These are phyloP conservation scores for Nasonia longicornis DNA, from an alignment of 1,140 invertebrate genomes.

Conservation along the genomic window DNA sequence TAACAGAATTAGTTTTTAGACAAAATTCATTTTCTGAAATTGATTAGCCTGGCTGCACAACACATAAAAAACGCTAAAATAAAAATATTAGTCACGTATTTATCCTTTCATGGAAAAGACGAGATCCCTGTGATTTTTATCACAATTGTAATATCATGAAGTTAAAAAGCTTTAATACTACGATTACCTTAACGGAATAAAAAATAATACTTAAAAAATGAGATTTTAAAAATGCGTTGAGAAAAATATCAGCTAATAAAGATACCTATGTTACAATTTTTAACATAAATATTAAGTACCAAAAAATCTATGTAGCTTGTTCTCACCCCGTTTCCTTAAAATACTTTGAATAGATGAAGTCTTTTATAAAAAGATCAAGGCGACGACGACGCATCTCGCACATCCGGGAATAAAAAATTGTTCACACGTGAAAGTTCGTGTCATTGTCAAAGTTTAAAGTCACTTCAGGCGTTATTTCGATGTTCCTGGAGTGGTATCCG, in stretches of 20 bases:
- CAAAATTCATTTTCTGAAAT: neutral
- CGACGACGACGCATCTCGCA: neutral
- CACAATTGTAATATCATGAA: constrained; percentile 27
- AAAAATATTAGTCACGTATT: neutral
- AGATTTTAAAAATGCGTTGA: constrained; percentile 6
- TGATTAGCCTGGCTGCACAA: too few species aligned
- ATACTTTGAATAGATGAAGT: neutral
- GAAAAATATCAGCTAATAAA: constrained; percentile 23
- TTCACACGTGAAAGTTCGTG: constrained; percentile 24
- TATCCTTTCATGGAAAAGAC: constrained; percentile 25
- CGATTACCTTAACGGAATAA: constrained; percentile 2
- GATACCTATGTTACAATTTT: constrained; percentile 30
- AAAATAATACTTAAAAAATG: constrained; percentile 36
- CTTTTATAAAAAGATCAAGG: constrained; percentile 17
- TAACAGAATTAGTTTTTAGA: neutral
- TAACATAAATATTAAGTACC: constrained; percentile 38
- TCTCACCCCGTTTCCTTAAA: neutral
- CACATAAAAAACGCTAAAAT: neutral
- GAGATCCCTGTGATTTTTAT: constrained; percentile 32
- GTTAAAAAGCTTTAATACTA: constrained; percentile 24
- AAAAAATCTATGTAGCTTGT: neutral
- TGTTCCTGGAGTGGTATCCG: constrained; percentile 35
- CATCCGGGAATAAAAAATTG: constrained; percentile 27
- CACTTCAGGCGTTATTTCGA: constrained; percentile 40
- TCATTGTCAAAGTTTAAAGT: constrained; percentile 32